phyloP scores from a whole-genome alignment of 2,113 vertebrate species.

The Elachura formosa region DNA sequence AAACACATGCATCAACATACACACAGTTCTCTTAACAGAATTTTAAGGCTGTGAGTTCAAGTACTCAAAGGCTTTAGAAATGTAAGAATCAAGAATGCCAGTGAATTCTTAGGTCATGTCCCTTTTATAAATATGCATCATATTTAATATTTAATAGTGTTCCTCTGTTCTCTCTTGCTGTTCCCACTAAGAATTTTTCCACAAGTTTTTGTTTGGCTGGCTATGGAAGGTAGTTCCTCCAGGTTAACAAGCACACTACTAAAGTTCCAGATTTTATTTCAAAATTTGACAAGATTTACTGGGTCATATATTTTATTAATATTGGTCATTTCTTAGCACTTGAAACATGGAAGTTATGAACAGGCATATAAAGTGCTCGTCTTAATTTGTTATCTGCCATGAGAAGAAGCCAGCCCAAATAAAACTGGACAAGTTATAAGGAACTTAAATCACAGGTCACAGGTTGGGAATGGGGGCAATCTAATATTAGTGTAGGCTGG shows the following conservation, averaged over 20 bases:
- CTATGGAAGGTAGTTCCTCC: background rate
- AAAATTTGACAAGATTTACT: background rate
- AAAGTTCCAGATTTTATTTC: background rate
- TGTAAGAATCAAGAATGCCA: background rate
- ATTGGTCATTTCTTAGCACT: background rate
- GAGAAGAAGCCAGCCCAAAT: background rate
- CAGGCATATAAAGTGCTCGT: background rate
- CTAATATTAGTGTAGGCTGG: background rate
- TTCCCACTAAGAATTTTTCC: background rate
- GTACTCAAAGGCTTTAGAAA: background rate
- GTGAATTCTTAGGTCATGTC: background rate
- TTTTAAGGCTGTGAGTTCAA: background rate
- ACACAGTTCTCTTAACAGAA: background rate
- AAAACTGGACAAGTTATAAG: background rate
- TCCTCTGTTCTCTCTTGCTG: background rate
- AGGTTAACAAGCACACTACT: background rate
- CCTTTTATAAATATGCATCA: background rate
- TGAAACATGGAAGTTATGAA: background rate
- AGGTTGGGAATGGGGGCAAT: background rate
- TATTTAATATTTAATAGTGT: background rate
- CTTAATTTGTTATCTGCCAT: background rate
- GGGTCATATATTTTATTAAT: background rate
- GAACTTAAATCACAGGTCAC: background rate
- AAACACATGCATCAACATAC: background rate
- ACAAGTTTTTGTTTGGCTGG: background rate